A percentile compares a stretch with the other conserved stretches of the same genome.
Conservation (phyloP, 2,888 invertebrate genomes). For the Ophion costatus region DNA sequence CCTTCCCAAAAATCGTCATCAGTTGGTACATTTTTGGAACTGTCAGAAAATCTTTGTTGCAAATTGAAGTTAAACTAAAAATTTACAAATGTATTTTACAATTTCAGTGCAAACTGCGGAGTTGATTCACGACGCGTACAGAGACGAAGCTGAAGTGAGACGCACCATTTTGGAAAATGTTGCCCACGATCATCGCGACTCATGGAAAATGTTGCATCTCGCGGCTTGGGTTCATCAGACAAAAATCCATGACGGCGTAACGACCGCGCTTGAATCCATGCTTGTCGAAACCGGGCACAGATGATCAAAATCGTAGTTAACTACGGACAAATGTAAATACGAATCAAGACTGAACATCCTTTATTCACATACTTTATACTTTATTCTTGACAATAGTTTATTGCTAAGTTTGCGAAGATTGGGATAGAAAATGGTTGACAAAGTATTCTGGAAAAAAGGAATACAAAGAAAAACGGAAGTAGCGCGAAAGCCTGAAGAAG, state of each 20-base stretch:
- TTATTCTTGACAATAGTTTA: too few species aligned
- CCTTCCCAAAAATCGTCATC: not conserved
- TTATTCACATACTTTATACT: too few species aligned
- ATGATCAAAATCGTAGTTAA: slow-evolving; percentile 57
- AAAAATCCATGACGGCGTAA: slow-evolving; percentile 75
- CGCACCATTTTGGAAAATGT: slow-evolving; percentile 80
- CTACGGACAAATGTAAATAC: slow-evolving; percentile 22
- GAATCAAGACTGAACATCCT: not conserved
- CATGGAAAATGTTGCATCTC: slow-evolving; percentile 81
- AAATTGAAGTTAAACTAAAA: not conserved
- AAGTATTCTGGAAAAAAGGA: too few species aligned
- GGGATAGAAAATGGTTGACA: too few species aligned
- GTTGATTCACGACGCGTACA: slow-evolving; percentile 76
- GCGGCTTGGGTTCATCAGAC: slow-evolving; percentile 83
- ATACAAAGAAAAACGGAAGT: too few species aligned
- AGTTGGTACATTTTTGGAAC: not conserved
- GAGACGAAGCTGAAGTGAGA: slow-evolving; percentile 80
- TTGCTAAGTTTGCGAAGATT: too few species aligned
- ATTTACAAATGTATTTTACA: not conserved
- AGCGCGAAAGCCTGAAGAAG: too few species aligned
- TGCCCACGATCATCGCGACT: slow-evolving; percentile 80
- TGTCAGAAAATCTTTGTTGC: not conserved
- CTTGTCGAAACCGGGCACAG: slow-evolving; percentile 78
- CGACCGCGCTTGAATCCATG: slow-evolving; percentile 74
- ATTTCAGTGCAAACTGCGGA: slow-evolving; percentile 71